phyloP scores from a whole-genome alignment of 2,888 invertebrate genomes.

The Eilema caniola region DNA sequence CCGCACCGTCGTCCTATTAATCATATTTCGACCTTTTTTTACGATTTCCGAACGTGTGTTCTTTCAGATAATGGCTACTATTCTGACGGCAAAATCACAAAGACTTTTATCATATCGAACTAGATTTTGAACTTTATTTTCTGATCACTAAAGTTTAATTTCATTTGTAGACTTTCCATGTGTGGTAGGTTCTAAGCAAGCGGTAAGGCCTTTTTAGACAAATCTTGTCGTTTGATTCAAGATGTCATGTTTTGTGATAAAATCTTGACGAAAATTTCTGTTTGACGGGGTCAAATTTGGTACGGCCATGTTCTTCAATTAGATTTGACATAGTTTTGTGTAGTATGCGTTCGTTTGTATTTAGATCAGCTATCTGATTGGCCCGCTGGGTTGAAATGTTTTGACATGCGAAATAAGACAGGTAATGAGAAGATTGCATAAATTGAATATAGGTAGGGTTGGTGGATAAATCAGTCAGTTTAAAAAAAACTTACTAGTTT shows the following conservation, averaged over 20 bases:
- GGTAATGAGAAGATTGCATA: conserved; percentile 40
- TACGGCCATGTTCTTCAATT: conserved; percentile 78
- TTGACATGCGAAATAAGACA: conserved; percentile 54
- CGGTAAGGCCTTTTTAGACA: conserved; percentile 73
- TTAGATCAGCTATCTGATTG: conserved; percentile 71
- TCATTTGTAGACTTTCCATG: conserved; percentile 25
- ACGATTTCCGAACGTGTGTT: conserved; percentile 82
- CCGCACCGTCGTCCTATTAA: conserved; percentile 82
- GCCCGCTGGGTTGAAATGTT: conserved; percentile 61
- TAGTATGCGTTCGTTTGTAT: conserved; percentile 63
- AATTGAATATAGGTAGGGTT: conserved; percentile 19
- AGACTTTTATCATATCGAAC: conserved; percentile 40
- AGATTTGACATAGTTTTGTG: conserved; percentile 76
- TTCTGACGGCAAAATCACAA: conserved; percentile 68
- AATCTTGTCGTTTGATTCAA: conserved; percentile 83
- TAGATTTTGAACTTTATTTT: conserved; percentile 38
- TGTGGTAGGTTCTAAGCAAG: conserved; percentile 57
- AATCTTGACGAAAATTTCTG: conserved; percentile 81
- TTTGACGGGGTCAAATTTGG: conserved; percentile 80
- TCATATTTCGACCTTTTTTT: conserved; percentile 85
- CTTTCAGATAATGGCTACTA: conserved; percentile 83
- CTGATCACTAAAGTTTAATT: conserved; percentile 43
- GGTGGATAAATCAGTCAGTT: neutral
- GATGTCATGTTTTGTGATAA: conserved; percentile 81
- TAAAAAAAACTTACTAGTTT: neutral